Evolutionary conservation across 2,797 vertebrate genomes (phyloP).

Genomic region (Numenius phaeopus): DNA sequence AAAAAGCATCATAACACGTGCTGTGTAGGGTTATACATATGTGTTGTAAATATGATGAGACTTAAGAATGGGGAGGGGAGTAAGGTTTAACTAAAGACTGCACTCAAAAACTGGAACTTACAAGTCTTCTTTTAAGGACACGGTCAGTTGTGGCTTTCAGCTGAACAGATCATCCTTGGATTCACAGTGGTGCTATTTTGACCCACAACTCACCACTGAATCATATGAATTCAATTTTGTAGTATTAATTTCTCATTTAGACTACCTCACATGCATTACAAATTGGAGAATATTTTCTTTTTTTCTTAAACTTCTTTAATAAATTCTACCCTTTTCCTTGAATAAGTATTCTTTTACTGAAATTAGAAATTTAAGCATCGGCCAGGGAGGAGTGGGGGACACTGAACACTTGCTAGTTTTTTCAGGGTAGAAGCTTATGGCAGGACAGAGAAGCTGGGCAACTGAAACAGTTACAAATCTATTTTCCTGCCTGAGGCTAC

Average conservation of each 20-base stretch:
- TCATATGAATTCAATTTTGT: background rate
- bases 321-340: background rate
- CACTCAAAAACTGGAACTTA: background rate
- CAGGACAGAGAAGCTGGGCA: background rate
- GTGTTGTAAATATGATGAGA: background rate
- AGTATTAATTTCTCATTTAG: background rate
- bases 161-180: background rate
- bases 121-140: background rate
- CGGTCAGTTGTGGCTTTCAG: background rate
- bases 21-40: background rate
- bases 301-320: background rate
- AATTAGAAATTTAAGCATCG: background rate
- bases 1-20: background rate
- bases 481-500: background rate
- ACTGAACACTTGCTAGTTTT: background rate
- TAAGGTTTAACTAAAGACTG: background rate
- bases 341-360: background rate
- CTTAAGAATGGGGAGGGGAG: background rate
- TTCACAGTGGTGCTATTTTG: background rate
- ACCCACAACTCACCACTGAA: background rate
- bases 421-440: background rate
- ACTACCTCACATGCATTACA: background rate
- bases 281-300: background rate
- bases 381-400: background rate
- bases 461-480: background rate